Base-by-base conservation (phyloP, 2,113 vertebrate species). In the Phyllopteryx taeniolatus region DNA sequence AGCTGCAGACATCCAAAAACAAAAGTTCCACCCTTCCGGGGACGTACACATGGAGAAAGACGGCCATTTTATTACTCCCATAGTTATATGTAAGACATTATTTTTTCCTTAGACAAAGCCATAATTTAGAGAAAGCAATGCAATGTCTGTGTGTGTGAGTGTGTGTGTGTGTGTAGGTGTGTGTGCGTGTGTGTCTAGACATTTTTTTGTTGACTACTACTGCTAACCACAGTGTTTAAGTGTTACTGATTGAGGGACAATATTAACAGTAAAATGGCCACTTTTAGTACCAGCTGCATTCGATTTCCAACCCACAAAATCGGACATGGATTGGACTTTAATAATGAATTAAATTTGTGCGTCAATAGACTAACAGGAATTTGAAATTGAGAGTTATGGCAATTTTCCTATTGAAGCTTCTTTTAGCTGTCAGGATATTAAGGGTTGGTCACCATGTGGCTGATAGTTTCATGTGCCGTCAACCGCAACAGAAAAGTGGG, bases 401-500 rank as follows among this genome's bases (percentile, higher is more conserved):
- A 70, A 39, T 12, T 57, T 70, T 64, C 35, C 46, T 43, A 8
- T 2, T 47, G 10, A 71, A 66, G 42, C 65, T 61, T 59, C 47
- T 12, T 13, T 46, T 56, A 68, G 73, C 69, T 56, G 46, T 42
- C 17, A 72, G 60, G 12, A 91, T 92, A 92, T 92, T 92, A 93
- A 94, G 94, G 95, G 94, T 93, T 93, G 93, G 93, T 94, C 94
- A 95, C 95, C 94, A 90, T 95, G 95, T 94, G 93, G 95, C 96
- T 96, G 96, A 94, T 95, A 94, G 93, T 94, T 95, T 96, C 97
- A 99, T 99, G 97, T 99, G 98, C 98, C 97, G 98, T 99, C 98
- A 99, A 99, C 98, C 98, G 97, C 98, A 99, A 99, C 98, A 99
- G 98, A 99, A 99, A 99, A 99, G 98, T 99, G 98, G 98, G 96